phyloP scores from a whole-genome alignment of 2,888 invertebrate genomes.

The Drosophila emarginata region DNA sequence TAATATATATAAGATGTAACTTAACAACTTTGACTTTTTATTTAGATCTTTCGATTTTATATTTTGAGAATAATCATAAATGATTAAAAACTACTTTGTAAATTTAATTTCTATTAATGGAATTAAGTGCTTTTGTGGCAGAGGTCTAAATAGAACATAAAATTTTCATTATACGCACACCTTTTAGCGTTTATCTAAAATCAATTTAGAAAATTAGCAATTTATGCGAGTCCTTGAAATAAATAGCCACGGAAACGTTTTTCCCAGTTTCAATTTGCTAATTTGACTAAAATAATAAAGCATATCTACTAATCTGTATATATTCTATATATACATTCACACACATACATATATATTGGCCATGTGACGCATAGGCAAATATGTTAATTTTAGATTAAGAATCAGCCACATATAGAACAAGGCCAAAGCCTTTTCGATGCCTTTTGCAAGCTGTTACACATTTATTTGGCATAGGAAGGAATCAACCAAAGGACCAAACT shows the following conservation, averaged over 20 bases:
- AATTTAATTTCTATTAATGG: neutral
- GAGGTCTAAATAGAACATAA: neutral
- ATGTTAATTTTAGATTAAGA: slow-evolving; percentile 44
- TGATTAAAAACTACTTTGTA: too few species aligned
- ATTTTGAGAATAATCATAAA: too few species aligned
- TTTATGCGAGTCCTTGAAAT: neutral
- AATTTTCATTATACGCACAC: neutral
- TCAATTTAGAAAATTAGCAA: neutral
- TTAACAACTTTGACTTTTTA: too few species aligned
- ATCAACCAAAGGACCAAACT: neutral
- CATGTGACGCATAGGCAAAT: slow-evolving; percentile 21
- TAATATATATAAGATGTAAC: too few species aligned
- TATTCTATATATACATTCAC: neutral
- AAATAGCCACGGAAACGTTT: neutral
- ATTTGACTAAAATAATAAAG: slow-evolving; percentile 15
- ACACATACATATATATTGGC: neutral
- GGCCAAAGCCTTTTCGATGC: neutral
- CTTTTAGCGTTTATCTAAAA: neutral
- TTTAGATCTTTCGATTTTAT: too few species aligned
- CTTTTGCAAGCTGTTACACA: slow-evolving; percentile 16
- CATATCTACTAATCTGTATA: neutral
- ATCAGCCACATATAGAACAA: slow-evolving; percentile 6
- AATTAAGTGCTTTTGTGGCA: neutral
- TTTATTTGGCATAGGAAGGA: slow-evolving; percentile 7
- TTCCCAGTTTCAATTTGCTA: slow-evolving; percentile 20